Conservation (phyloP, 2,113 vertebrate species). For the Athene cunicularia region DNA sequence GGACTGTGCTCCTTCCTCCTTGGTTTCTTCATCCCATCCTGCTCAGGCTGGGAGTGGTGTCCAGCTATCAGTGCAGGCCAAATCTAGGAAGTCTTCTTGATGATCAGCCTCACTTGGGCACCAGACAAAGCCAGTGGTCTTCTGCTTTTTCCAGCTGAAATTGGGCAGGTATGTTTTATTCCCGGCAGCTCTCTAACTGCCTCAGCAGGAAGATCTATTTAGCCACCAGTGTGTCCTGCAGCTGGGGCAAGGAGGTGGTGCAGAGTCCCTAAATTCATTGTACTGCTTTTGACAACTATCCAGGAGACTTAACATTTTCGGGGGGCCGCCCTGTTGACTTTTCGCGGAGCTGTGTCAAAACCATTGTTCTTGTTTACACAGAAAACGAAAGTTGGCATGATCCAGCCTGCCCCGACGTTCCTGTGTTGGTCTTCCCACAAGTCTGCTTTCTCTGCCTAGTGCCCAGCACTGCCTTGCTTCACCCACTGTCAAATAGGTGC, state of each 20-base stretch:
- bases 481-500: background rate
- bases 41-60: background rate
- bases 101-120: rapidly evolving
- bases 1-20: background rate
- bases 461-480: background rate
- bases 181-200: background rate
- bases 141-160: background rate
- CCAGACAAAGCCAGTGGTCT: background rate
- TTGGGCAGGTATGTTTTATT: background rate
- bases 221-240: background rate
- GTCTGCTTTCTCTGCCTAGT: background rate
- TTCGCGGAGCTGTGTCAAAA: constrained; percentile 33
- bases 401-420: background rate
- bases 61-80: background rate
- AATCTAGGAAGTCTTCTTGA: background rate
- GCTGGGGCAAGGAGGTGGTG: background rate
- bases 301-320: background rate
- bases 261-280: rapidly evolving
- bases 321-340: constrained; percentile 3
- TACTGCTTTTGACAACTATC: background rate
- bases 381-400: background rate
- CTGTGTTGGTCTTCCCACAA: background rate
- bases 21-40: background rate
- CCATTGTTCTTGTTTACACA: background rate
- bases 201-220: background rate